Base-by-base conservation (phyloP, 2,113 vertebrate genomes). In the Lophotis ruficrista region DNA sequence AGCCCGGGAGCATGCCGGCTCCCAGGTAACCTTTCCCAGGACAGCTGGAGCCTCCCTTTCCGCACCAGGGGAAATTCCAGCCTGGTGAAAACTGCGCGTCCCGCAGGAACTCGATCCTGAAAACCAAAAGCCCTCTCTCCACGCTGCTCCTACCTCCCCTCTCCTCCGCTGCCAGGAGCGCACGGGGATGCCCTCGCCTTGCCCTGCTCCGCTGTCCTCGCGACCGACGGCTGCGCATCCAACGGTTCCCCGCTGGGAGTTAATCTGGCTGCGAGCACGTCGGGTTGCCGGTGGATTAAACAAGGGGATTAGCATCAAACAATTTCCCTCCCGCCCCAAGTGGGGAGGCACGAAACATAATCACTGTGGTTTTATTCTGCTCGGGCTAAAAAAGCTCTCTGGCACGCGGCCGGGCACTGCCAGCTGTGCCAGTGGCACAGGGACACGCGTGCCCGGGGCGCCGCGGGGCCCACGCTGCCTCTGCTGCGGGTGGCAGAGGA, bases 301-400 rank as follows among this genome's bases (percentile, higher is more conserved):
- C 86, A 61, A 86, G 85, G 41, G 88, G 92, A 93, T 96, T 92
- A 88, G 90, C 88, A 90, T 95, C 96, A 87, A 91, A 93, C 90
- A 64, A 87, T 93, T 95, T 92, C 92, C 86, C 92, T 95, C n/a
- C 71, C 3, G 6, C 71, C 75, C 90, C 5, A 4, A 83, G 54
- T 0, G 1, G 81, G 41, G 61, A 88, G 58, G 62, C 41, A 94
- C 92, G 79, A 95, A 96, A 92, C 47, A 80, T 3, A 93, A 95
- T 80, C 94, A 23, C 35, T 4, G 88, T 1, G 4, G 75, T 47
- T 96, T 93, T 79, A 64, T 93, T 93, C 53, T 82, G 57, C 62
- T 69, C 4, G 12, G 62, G 50, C 62, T 93, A 11, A 43, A 94
- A 33, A 37, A 33, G 10, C 70, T 54, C 70, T 45, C n/a, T 17